Evolutionary conservation across 2,113 vertebrate genomes (phyloP).

Genomic region (Taurulus bubalis): DNA sequence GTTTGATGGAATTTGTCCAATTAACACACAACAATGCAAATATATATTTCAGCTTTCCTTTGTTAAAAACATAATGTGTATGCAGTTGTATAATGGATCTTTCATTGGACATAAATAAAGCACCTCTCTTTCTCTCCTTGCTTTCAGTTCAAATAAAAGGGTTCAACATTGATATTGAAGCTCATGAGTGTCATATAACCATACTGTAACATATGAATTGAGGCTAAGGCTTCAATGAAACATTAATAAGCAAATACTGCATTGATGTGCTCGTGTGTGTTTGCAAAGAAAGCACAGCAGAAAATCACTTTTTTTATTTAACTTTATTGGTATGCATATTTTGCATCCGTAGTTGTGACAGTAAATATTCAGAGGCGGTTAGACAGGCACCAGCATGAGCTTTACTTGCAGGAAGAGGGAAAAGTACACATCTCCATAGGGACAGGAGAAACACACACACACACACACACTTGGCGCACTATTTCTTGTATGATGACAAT

Average conservation of each 20-base stretch:
- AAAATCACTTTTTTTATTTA: slow-evolving; percentile 3
- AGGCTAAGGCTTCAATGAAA: neutral
- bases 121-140: slow-evolving; percentile 12
- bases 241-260: neutral
- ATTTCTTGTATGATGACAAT: neutral
- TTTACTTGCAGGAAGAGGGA: slow-evolving; percentile 2
- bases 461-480: neutral
- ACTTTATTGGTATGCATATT: neutral
- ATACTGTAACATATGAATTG: neutral
- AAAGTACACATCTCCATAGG: slow-evolving; percentile 11
- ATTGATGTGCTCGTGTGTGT: neutral
- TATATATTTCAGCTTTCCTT: slow-evolving; percentile 34
- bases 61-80: neutral
- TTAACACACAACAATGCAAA: slow-evolving; percentile 25
- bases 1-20: slow-evolving; percentile 29
- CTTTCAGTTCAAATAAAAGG: slow-evolving; percentile 37
- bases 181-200: neutral
- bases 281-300: slow-evolving; percentile 1
- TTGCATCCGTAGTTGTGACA: slow-evolving; percentile 25
- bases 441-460: slow-evolving; percentile 1
- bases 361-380: slow-evolving; percentile 24
- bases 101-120: neutral
- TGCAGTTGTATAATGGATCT: slow-evolving; percentile 10
- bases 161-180: slow-evolving; percentile 7
- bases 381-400: slow-evolving; percentile 43